Evolutionary conservation across 2,888 invertebrate genomes (phyloP).

Genomic region (Altica lythri): DNA sequence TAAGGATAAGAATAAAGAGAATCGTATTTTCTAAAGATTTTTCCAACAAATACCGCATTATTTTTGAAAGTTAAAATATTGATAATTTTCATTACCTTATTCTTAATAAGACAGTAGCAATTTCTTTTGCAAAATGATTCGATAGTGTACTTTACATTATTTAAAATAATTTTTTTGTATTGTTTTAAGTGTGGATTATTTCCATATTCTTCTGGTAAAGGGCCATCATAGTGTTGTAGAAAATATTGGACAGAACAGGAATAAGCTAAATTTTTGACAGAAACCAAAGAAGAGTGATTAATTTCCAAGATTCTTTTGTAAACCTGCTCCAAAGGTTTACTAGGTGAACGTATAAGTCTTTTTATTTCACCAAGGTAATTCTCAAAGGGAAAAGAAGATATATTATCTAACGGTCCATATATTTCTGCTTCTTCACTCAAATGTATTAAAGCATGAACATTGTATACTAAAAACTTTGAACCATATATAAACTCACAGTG

Average conservation of each 20-base stretch:
- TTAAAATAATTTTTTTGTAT: conserved; percentile 16
- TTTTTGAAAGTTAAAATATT: conserved; percentile 5
- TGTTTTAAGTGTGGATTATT: conserved; percentile 11
- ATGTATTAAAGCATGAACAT: conserved; percentile 22
- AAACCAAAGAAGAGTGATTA: background rate
- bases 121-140: conserved; percentile 10
- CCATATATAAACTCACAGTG: conserved; percentile 20
- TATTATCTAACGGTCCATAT: conserved; percentile 20
- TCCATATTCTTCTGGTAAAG: conserved; percentile 3
- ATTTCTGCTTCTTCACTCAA: conserved; percentile 15
- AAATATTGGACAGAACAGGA: background rate
- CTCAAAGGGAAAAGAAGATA: conserved; percentile 24
- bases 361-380: conserved; percentile 20
- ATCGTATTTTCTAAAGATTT: conserved; percentile 5
- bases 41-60: conserved; percentile 6
- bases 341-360: conserved; percentile 13
- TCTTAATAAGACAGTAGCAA: conserved; percentile 7
- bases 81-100: conserved; percentile 8
- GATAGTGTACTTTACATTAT: conserved; percentile 10
- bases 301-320: conserved; percentile 8
- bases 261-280: background rate
- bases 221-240: conserved; percentile 2
- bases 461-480: conserved; percentile 18
- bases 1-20: no score
- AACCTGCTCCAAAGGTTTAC: conserved; percentile 8